A percentile compares a stretch with the other conserved stretches of the same genome.
These are phyloP conservation scores for Lasioglossum morio DNA, from an alignment of 2,888 invertebrate genomes.

Conservation along the genomic window DNA sequence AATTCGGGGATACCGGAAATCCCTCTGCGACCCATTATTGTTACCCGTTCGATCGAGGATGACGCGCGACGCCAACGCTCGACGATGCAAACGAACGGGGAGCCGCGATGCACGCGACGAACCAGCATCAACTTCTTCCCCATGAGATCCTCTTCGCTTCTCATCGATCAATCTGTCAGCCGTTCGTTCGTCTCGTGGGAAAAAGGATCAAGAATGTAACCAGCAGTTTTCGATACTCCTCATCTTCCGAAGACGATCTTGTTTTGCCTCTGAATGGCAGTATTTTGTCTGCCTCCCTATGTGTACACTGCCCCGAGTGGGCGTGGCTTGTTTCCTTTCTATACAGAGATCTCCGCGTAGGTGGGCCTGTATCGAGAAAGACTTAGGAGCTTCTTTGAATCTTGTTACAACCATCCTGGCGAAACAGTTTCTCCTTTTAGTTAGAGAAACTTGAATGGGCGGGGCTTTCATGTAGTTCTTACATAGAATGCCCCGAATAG, in stretches of 20 bases:
- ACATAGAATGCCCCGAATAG: too few species aligned
- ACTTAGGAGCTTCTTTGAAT: background rate
- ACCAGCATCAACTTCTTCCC: background rate
- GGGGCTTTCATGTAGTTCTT: background rate
- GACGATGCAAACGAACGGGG: background rate
- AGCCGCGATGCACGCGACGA: background rate
- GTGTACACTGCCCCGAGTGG: background rate
- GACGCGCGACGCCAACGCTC: background rate
- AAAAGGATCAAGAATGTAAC: background rate
- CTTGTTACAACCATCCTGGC: background rate
- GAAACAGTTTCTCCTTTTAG: background rate
- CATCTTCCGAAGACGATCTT: background rate
- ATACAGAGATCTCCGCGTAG: background rate
- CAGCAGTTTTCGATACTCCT: background rate
- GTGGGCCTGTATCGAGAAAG: background rate
- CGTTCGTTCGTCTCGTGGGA: background rate
- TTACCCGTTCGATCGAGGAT: background rate
- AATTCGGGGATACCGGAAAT: constrained; percentile 21
- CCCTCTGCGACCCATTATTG: constrained; percentile 7
- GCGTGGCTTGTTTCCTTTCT: background rate
- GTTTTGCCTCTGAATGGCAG: background rate
- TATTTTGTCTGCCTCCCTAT: background rate
- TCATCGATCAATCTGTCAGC: background rate
- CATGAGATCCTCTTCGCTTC: background rate
- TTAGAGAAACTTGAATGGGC: background rate